Evolutionary conservation across 53 echinoderm and acorn worm genomes (phyloP).

Genomic region (Arbacia lixula): DNA sequence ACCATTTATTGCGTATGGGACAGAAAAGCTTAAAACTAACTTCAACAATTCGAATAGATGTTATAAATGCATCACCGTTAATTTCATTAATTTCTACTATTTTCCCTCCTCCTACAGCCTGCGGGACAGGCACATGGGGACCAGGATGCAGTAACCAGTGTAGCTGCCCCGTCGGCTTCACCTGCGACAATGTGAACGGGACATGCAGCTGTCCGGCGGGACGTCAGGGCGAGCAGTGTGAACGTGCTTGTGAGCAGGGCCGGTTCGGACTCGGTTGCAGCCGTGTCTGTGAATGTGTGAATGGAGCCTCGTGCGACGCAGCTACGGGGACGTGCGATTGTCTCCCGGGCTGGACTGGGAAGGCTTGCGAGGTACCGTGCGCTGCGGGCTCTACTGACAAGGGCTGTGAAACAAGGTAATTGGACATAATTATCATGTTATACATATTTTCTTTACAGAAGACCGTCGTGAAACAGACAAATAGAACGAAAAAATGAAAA

Average conservation of each 20-base stretch:
- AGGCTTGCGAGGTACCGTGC: conserved; percentile 39
- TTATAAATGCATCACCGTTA: no score
- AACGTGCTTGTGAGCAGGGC: conserved; percentile 11
- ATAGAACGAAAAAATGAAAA: no score
- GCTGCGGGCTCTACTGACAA: conserved; percentile 35
- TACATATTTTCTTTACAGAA: no score
- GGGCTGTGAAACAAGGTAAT: conserved; percentile 51
- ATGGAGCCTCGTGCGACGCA: conserved; percentile 48
- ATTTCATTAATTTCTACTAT: no score
- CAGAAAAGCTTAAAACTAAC: no score
- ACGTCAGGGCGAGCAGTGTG: conserved; percentile 3
- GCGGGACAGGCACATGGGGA: conserved; percentile 42
- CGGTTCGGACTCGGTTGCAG: conserved; percentile 7
- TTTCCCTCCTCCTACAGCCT: conserved; percentile 14
- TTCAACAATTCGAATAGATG: no score
- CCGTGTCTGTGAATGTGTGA: neutral
- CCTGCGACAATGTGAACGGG: conserved; percentile 28
- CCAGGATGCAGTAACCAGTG: conserved; percentile 1
- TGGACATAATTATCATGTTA: no score
- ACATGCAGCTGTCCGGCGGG: conserved; percentile 30
- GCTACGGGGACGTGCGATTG: conserved; percentile 53
- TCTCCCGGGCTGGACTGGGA: conserved; percentile 64
- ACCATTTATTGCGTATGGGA: no score
- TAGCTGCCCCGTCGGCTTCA: neutral
- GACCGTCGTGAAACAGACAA: no score